Conservation (phyloP, 2,888 invertebrate genomes). For the Hydroisotoma schaefferi region DNA sequence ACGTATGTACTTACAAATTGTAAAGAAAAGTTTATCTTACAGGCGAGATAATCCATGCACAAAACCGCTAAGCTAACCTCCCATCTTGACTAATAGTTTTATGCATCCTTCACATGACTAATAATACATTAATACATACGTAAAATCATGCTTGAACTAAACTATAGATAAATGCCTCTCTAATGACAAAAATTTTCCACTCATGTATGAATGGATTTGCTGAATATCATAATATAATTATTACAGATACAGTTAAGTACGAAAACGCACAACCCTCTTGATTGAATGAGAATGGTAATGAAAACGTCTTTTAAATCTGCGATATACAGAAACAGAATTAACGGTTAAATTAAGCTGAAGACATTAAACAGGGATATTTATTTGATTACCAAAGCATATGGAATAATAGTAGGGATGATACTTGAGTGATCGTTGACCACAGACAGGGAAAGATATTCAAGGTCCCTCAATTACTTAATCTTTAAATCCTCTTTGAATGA, state of each 20-base stretch:
- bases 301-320: not conserved
- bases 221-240: too few relatives aligned
- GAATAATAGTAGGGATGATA: not conserved
- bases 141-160: not conserved
- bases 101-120: not conserved
- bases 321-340: not conserved
- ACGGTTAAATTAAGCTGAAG: not conserved
- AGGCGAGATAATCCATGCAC: constrained; percentile 5
- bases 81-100: not conserved
- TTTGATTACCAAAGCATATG: not conserved
- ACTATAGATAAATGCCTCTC: not conserved
- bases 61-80: constrained; percentile 5
- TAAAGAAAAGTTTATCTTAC: too few relatives aligned
- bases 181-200: not conserved
- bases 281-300: too few relatives aligned
- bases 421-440: constrained; percentile 4
- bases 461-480: constrained; percentile 3
- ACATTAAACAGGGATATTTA: not conserved
- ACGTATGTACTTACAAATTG: too few relatives aligned
- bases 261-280: too few relatives aligned
- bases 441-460: constrained; percentile 4
- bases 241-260: too few relatives aligned
- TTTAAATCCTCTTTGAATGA: not conserved
- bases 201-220: not conserved
- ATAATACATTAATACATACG: not conserved